Evolutionary conservation across 2,888 invertebrate species (phyloP).

Genomic region (Orthosia incerta): DNA sequence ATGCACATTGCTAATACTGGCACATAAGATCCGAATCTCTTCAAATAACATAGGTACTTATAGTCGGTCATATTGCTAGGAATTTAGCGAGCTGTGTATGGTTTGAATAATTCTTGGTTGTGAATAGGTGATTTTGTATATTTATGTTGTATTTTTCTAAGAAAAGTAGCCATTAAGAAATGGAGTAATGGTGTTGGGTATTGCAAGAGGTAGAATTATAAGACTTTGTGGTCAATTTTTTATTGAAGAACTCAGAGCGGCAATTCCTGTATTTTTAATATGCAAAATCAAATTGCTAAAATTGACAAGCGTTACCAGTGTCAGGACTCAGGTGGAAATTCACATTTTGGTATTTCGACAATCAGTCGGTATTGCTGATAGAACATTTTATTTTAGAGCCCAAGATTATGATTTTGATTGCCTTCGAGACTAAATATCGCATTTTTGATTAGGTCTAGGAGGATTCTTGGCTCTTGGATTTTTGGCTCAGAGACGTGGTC

Average conservation of each 20-base stretch:
- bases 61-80: constrained; percentile 23
- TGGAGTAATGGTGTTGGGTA: background rate
- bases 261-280: background rate
- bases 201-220: background rate
- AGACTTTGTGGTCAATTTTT: background rate
- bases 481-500: too few species aligned
- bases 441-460: too few species aligned
- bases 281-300: too few species aligned
- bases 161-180: background rate
- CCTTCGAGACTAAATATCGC: too few species aligned
- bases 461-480: too few species aligned
- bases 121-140: background rate
- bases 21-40: constrained; percentile 48
- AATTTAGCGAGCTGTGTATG: background rate
- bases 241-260: background rate
- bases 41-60: constrained; percentile 37
- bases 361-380: too few species aligned
- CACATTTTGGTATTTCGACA: too few species aligned
- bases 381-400: too few species aligned
- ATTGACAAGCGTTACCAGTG: too few species aligned
- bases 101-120: constrained; percentile 13
- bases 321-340: too few species aligned
- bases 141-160: background rate
- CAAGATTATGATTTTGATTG: too few species aligned
- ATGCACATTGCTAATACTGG: constrained; percentile 53